Evolutionary conservation across 2,888 invertebrate species (phyloP).

Genomic region (Lamproptera curius): DNA sequence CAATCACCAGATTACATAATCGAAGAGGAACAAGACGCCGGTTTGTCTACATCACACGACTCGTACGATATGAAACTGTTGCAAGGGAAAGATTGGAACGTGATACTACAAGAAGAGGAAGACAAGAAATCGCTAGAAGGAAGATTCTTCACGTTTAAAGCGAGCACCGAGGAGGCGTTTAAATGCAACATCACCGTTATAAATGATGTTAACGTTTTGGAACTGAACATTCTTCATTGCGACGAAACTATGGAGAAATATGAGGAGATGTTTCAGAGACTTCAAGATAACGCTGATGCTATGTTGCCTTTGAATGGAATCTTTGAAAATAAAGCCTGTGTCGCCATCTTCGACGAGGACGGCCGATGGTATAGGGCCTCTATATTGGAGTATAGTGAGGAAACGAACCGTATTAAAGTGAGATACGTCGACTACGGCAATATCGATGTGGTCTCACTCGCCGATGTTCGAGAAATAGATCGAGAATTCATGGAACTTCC

Average conservation of each 20-base stretch:
- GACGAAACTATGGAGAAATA: conserved; percentile 62
- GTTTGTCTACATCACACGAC: conserved; percentile 29
- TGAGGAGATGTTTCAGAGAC: conserved; percentile 62
- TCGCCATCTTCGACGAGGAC: conserved; percentile 80
- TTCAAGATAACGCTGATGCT: conserved; percentile 60
- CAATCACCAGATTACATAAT: conserved; percentile 57
- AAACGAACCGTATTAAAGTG: conserved; percentile 72
- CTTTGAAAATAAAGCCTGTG: conserved; percentile 77
- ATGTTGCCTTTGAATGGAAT: conserved; percentile 64
- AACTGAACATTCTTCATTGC: conserved; percentile 53
- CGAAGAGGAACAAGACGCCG: conserved; percentile 33
- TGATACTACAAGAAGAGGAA: conserved; percentile 47
- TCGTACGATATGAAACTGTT: conserved; percentile 38
- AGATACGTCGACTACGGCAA: conserved; percentile 88
- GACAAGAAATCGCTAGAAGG: conserved; percentile 26
- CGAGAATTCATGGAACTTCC: conserved; percentile 71
- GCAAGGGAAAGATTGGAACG: conserved; percentile 50
- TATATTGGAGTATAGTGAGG: conserved; percentile 71
- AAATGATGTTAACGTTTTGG: conserved; percentile 44
- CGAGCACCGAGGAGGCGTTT: conserved; percentile 40
- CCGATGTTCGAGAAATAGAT: conserved; percentile 68
- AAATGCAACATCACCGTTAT: conserved; percentile 52
- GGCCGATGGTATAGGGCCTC: conserved; percentile 84
- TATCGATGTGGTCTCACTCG: conserved; percentile 65
- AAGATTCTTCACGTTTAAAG: conserved; percentile 40